Evolutionary conservation across 2,113 vertebrate genomes (phyloP), one percentile per base, ranked within the genome.

Genomic region (Lamprotornis superbus): DNA sequence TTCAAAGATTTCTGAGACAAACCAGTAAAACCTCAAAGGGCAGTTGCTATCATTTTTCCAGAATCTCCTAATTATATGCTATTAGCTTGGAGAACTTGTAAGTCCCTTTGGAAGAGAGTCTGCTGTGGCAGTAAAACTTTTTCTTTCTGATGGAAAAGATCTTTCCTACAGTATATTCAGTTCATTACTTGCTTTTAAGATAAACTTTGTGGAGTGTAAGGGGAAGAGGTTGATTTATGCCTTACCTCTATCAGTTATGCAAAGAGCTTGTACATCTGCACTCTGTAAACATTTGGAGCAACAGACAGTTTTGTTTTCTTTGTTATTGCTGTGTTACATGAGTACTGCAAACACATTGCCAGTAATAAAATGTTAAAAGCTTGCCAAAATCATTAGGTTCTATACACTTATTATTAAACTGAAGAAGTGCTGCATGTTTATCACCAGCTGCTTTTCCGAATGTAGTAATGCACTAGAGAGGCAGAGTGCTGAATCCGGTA

Each of bases 311-410:
- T 83, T 93, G 65, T 68, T 94, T 78, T 56, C 77, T 88, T 84
- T 93, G 73, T 65, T 91, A 76, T 56, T 83, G 82, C 42, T 39
- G 1, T 17, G 55, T 87, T 87, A 74, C n/a, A 31, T 4, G 7
- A 74, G 70, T 19, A 31, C 40, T 83, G 78, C 63, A 80, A 83
- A 46, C 50, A 55, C 50, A 59, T 65, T 95, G 84, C 70, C 59
- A 39, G 81, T 49, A 91, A 91, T 95, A 84, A 95, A 97, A 76
- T 13, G 50, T 57, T 94, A 95, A 94, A 93, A 47, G 84, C 71
- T 71, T 93, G 84, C 87, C 84, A 89, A 80, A 94, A 82, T 93
- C 46, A 63, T 95, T 96, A 90, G 35, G 82, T 95, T 93, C 94
- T 95, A 77, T 88, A 63, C 5, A 27, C 50, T 82, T 95, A 79